These are phyloP conservation scores for Beroe ovata DNA, from an alignment of 37 sponge, comb jelly and placozoan genomes.

Conservation along the genomic window DNA sequence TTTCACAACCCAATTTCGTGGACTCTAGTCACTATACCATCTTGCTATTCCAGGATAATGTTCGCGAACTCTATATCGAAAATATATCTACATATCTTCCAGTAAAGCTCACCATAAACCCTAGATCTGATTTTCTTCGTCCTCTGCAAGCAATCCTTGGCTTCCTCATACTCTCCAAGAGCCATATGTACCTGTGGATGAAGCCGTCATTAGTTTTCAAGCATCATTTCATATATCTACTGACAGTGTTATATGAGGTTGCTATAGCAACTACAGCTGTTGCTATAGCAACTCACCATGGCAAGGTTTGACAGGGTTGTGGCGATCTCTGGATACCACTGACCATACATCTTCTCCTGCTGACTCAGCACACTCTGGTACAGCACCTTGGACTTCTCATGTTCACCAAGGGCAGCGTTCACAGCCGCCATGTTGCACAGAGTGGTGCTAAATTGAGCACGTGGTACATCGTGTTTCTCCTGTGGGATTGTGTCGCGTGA, in stretches of 20 bases:
- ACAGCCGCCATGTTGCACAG: conserved; percentile 64
- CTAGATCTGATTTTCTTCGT: conserved; percentile 28
- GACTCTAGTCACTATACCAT: no score
- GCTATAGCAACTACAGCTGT: no score
- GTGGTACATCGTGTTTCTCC: conserved; percentile 60
- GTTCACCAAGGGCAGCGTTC: conserved; percentile 57
- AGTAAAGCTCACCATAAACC: conserved; percentile 42
- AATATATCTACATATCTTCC: no score
- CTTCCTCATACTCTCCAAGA: conserved; percentile 52
- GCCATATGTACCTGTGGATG: conserved; percentile 56
- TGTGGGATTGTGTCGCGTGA: no score
- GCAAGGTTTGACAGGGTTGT: conserved; percentile 63
- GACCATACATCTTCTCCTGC: conserved; percentile 56
- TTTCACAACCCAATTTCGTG: no score
- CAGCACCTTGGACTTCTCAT: conserved; percentile 59
- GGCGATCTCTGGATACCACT: conserved; percentile 62
- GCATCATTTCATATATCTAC: no score
- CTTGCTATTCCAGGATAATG: no score
- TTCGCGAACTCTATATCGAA: no score
- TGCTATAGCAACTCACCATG: conserved; percentile 21
- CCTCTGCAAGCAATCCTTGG: conserved; percentile 45
- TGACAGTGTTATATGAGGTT: no score
- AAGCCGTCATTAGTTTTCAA: no score
- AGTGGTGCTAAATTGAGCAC: conserved; percentile 15
- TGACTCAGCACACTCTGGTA: conserved; percentile 51